phyloP scores from a whole-genome alignment of 2,797 vertebrate genomes.

The Zenarchopterus dispar region DNA sequence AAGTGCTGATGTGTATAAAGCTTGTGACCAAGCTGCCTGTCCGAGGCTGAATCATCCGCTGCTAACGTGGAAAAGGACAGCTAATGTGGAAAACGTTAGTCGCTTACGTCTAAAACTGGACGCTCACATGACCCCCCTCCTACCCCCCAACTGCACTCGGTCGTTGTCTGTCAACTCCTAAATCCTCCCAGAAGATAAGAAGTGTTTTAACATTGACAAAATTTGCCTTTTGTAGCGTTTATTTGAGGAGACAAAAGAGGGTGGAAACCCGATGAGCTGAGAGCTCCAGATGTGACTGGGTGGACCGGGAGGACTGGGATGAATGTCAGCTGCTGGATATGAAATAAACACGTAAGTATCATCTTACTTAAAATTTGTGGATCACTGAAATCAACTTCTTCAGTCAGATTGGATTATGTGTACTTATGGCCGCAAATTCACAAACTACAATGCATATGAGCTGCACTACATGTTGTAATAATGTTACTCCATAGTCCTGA shows the following conservation, averaged over 20 bases:
- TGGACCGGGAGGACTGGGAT: slow-evolving; percentile 18
- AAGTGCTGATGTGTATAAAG: slow-evolving; percentile 66
- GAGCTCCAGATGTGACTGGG: slow-evolving; percentile 50
- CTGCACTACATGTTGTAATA: no score
- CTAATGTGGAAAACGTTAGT: slow-evolving; percentile 4
- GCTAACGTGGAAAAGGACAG: slow-evolving; percentile 11
- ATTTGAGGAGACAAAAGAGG: slow-evolving; percentile 11
- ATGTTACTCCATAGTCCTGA: neutral
- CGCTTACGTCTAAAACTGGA: neutral
- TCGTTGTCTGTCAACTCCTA: neutral
- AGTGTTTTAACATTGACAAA: neutral
- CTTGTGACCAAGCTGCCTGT: slow-evolving; percentile 46
- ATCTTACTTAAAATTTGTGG: neutral
- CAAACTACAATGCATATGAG: neutral
- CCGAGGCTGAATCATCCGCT: slow-evolving; percentile 45
- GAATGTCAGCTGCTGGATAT: slow-evolving; percentile 34
- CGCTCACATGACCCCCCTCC: neutral
- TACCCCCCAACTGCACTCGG: neutral
- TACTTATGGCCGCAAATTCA: neutral
- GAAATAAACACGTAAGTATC: slow-evolving; percentile 59
- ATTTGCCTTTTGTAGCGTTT: slow-evolving; percentile 7
- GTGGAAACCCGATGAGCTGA: slow-evolving; percentile 12
- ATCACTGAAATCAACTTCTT: neutral
- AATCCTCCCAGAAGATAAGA: neutral
- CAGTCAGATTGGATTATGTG: neutral